Conservation (phyloP, 2,888 invertebrate genomes). For the Dromius quadrimaculatus region DNA sequence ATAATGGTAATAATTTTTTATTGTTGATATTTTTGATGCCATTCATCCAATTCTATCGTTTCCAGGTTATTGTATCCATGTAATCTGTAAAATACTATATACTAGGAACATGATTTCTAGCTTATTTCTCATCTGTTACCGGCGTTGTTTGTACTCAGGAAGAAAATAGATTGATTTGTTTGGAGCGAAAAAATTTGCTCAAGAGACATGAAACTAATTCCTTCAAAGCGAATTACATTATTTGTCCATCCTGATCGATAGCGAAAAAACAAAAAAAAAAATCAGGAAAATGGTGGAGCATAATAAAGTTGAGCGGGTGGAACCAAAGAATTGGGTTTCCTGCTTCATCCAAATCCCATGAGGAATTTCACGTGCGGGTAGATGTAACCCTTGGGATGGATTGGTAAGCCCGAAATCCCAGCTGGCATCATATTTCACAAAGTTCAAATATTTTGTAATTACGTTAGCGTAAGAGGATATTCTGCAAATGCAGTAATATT, state of each 20-base stretch:
- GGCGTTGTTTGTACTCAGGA: no score
- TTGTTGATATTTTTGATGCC: no score
- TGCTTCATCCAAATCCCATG: background rate
- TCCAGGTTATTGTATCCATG: no score
- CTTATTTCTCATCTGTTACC: no score
- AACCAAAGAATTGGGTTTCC: background rate
- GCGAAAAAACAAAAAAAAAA: constrained; percentile 31
- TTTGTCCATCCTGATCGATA: constrained; percentile 15
- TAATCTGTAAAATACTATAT: no score
- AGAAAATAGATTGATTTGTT: constrained; percentile 32
- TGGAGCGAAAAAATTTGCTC: constrained; percentile 27
- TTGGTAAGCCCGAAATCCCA: background rate
- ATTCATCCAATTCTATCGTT: no score
- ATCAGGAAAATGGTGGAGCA: constrained; percentile 17
- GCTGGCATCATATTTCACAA: background rate
- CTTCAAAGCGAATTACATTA: constrained; percentile 17
- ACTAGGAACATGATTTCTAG: no score
- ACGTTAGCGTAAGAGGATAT: background rate
- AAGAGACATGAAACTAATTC: constrained; percentile 31
- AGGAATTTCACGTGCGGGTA: background rate
- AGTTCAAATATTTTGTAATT: background rate
- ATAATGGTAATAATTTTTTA: background rate
- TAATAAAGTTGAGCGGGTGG: constrained; percentile 22
- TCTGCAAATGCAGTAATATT: no score
- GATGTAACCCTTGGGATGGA: background rate